phyloP scores from a whole-genome alignment of 2,888 invertebrate genomes.

The Cosmopolites sordidus region DNA sequence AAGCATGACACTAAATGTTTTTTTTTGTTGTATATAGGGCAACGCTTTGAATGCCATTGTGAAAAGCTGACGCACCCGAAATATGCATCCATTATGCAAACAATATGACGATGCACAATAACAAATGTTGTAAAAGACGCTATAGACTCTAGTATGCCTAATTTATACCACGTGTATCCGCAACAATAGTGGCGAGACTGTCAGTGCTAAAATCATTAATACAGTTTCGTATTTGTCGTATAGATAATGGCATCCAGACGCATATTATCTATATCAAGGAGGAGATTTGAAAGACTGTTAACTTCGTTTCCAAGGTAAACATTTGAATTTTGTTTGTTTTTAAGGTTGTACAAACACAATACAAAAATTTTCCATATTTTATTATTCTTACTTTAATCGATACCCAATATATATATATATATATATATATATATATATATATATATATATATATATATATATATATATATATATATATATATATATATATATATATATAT shows the following conservation, averaged over 20 bases:
- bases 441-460: no score
- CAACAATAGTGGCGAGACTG: background rate
- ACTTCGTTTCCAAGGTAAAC: slow-evolving; percentile 45
- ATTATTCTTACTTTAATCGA: no score
- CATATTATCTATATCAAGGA: slow-evolving; percentile 37
- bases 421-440: no score
- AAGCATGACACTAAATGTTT: background rate
- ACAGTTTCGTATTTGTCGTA: background rate
- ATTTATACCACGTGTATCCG: no score
- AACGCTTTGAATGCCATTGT: no score
- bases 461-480: no score
- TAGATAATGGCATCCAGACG: slow-evolving; percentile 34
- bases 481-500: no score
- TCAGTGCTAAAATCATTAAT: background rate
- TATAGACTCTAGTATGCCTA: no score
- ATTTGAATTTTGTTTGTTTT: no score
- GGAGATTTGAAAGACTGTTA: slow-evolving; percentile 42
- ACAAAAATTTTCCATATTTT: no score
- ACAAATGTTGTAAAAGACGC: background rate
- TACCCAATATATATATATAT: no score
- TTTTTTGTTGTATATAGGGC: background rate
- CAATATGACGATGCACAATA: slow-evolving; percentile 1
- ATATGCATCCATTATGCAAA: slow-evolving; percentile 8
- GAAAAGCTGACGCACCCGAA: background rate
- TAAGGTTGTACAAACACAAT: no score